phyloP scores from a whole-genome alignment of 2,797 vertebrate genomes.

The Labroides dimidiatus region DNA sequence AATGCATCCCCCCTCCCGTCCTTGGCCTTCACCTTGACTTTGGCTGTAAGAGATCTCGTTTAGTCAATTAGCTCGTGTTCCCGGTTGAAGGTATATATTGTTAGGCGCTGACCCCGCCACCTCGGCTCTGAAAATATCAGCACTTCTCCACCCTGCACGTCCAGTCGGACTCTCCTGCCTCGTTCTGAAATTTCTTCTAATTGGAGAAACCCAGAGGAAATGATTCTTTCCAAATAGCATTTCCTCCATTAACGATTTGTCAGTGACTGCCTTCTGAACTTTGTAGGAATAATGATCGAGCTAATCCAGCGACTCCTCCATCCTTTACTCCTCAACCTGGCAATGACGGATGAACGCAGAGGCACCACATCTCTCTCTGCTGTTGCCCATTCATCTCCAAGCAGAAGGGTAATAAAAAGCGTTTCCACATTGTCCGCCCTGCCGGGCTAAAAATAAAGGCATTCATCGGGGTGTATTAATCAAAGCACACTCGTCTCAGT shows the following conservation, averaged over 20 bases:
- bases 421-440: conserved; percentile 61
- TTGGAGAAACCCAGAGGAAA: conserved; percentile 27
- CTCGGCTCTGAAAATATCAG: conserved; percentile 16
- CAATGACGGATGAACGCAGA: conserved; percentile 67
- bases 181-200: conserved; percentile 19
- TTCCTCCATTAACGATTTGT: conserved; percentile 30
- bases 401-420: conserved; percentile 69
- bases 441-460: conserved; percentile 76
- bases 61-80: conserved; percentile 64
- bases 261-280: conserved; percentile 41
- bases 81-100: conserved; percentile 48
- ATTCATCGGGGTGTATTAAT: conserved; percentile 72
- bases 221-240: conserved; percentile 16
- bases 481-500: conserved; percentile 58
- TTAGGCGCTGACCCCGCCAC: conserved; percentile 47
- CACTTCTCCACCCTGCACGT: conserved; percentile 9
- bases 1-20: conserved; percentile 59
- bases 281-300: conserved; percentile 54
- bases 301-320: conserved; percentile 58
- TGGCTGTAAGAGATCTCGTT: conserved; percentile 49
- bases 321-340: conserved; percentile 60
- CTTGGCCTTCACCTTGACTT: conserved; percentile 72
- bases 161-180: background rate
- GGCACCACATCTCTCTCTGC: conserved; percentile 52
- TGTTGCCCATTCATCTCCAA: conserved; percentile 70